Percentiles rank a stretch among this genome's conserved stretches.
These are phyloP conservation scores for Elysia crispata DNA, from an alignment of 2,888 invertebrate species.

Conservation along the genomic window DNA sequence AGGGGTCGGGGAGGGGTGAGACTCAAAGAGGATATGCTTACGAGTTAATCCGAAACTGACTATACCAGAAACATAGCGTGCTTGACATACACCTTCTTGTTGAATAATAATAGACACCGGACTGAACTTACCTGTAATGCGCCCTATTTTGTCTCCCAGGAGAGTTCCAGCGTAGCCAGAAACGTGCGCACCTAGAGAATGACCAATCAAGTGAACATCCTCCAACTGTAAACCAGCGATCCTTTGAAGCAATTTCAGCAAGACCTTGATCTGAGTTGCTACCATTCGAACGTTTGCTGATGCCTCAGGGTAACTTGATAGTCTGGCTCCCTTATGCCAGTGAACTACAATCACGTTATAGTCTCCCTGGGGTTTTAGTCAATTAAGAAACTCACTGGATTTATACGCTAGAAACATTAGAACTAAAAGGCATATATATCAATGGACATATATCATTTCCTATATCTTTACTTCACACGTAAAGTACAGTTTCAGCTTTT, in stretches of 20 bases:
- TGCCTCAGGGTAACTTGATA: slow-evolving; percentile 87
- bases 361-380: slow-evolving; percentile 55
- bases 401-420: too few relatives aligned
- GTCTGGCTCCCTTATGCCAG: slow-evolving; percentile 65
- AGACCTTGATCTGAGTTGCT: slow-evolving; percentile 86
- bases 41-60: too few relatives aligned
- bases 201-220: slow-evolving; percentile 66
- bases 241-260: slow-evolving; percentile 55
- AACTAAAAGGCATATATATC: too few relatives aligned
- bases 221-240: slow-evolving; percentile 54
- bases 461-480: too few relatives aligned
- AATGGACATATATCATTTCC: too few relatives aligned
- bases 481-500: too few relatives aligned
- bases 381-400: too few relatives aligned
- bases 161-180: slow-evolving; percentile 62
- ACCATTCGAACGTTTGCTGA: slow-evolving; percentile 93
- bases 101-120: too few relatives aligned
- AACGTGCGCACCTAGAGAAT: slow-evolving; percentile 71
- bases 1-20: too few relatives aligned
- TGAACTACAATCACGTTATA: slow-evolving; percentile 64
- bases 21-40: too few relatives aligned
- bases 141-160: slow-evolving; percentile 55
- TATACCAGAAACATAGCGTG: too few relatives aligned
- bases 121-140: slow-evolving; percentile 65
- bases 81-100: too few relatives aligned